These are phyloP conservation scores for Pherbina coryleti DNA, from an alignment of 2,888 invertebrate species.

Conservation along the genomic window DNA sequence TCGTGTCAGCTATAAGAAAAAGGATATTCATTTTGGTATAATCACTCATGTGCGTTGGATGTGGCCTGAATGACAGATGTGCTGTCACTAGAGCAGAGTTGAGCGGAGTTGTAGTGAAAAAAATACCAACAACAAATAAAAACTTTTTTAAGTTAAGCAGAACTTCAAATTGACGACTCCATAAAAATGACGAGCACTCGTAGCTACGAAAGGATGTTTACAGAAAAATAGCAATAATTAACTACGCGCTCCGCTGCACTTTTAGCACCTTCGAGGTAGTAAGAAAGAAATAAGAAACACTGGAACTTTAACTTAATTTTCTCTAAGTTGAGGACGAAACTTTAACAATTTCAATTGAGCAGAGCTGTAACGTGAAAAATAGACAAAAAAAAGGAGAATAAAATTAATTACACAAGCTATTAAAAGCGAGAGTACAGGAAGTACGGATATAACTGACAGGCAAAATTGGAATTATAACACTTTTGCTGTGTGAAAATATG, in stretches of 20 bases:
- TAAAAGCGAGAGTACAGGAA: too few species aligned
- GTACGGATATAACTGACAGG: too few species aligned
- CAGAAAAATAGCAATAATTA: conserved; percentile 11
- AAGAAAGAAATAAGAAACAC: not conserved
- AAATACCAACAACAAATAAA: not conserved
- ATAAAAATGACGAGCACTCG: too few species aligned
- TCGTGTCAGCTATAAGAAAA: not conserved
- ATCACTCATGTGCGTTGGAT: conserved; percentile 24
- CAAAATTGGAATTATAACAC: too few species aligned
- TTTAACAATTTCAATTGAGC: conserved; percentile 6
- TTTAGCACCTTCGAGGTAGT: not conserved
- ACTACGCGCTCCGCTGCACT: conserved; percentile 12
- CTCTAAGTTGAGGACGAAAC: not conserved
- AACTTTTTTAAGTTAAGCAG: not conserved
- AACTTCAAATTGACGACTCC: not conserved
- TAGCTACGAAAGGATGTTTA: too few species aligned
- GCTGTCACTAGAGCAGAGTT: not conserved
- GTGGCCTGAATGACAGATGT: conserved; percentile 13
- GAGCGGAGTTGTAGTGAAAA: not conserved
- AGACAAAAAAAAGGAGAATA: not conserved
- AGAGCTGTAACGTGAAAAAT: too few species aligned
- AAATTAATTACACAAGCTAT: not conserved
- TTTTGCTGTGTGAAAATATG: too few species aligned
- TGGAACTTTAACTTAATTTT: not conserved
- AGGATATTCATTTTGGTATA: conserved; percentile 4